These are phyloP conservation scores for Sinosuthora webbiana DNA, from an alignment of 2,113 vertebrate genomes.

Conservation along the genomic window DNA sequence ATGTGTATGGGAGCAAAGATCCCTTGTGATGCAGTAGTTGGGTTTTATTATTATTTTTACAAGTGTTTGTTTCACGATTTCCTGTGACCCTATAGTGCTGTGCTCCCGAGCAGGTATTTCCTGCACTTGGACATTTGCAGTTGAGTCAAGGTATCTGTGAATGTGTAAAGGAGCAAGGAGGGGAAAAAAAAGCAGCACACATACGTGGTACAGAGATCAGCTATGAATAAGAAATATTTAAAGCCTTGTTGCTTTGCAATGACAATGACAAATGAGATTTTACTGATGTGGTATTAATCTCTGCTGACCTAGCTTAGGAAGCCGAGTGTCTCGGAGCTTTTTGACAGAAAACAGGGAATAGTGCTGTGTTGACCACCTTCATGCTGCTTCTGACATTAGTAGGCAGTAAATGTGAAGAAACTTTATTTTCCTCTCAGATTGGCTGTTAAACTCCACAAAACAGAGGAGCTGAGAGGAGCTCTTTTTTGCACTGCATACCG, in stretches of 20 bases:
- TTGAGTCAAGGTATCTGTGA: background rate
- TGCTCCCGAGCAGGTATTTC: background rate
- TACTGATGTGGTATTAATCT: background rate
- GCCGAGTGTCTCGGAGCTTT: accelerated
- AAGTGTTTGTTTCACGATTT: background rate
- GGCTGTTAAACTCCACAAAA: background rate
- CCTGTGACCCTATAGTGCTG: background rate
- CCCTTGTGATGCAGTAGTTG: background rate
- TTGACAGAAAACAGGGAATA: background rate
- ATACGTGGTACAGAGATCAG: background rate
- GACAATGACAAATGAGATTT: background rate
- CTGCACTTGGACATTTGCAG: background rate
- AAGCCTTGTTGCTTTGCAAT: background rate
- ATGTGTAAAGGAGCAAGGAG: background rate
- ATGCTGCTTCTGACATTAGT: background rate
- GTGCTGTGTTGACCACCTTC: background rate
- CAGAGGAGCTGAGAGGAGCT: background rate
- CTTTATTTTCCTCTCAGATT: background rate
- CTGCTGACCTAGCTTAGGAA: background rate
- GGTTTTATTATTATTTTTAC: background rate
- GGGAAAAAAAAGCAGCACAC: accelerated
- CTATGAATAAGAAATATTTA: background rate
- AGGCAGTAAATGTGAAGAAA: background rate
- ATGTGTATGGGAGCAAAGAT: background rate
- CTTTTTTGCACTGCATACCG: background rate